Conservation (phyloP, 2,113 vertebrate species). For the Alethe castanea region DNA sequence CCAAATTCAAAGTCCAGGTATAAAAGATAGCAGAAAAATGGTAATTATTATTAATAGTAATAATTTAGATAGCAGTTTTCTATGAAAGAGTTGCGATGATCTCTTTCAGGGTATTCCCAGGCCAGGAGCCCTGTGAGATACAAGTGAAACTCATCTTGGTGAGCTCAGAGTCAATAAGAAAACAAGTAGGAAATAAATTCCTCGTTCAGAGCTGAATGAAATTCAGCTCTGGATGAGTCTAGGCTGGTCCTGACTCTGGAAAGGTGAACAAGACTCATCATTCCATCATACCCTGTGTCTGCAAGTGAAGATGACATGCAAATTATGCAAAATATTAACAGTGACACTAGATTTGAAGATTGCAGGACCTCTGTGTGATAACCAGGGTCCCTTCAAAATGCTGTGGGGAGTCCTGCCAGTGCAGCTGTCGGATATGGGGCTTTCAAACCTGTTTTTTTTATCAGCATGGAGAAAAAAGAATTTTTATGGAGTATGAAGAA, state of each 20-base stretch:
- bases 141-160: not conserved
- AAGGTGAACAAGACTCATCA: not conserved
- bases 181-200: not conserved
- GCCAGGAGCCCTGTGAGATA: not conserved
- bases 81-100: not conserved
- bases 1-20: not conserved
- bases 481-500: not conserved
- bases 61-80: not conserved
- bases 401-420: not conserved
- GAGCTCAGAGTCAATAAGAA: not conserved
- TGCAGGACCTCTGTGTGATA: not conserved
- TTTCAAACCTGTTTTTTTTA: not conserved
- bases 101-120: not conserved
- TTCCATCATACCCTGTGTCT: not conserved
- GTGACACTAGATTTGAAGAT: not conserved
- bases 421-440: not conserved
- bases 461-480: not conserved
- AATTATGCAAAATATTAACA: not conserved
- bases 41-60: not conserved
- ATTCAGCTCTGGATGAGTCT: not conserved
- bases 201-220: not conserved
- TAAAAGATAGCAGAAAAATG: not conserved
- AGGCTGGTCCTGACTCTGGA: not conserved
- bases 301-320: fast-evolving
- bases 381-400: fast-evolving